Conservation (phyloP, 2,888 invertebrate genomes). For the Antheraea yamamai region DNA sequence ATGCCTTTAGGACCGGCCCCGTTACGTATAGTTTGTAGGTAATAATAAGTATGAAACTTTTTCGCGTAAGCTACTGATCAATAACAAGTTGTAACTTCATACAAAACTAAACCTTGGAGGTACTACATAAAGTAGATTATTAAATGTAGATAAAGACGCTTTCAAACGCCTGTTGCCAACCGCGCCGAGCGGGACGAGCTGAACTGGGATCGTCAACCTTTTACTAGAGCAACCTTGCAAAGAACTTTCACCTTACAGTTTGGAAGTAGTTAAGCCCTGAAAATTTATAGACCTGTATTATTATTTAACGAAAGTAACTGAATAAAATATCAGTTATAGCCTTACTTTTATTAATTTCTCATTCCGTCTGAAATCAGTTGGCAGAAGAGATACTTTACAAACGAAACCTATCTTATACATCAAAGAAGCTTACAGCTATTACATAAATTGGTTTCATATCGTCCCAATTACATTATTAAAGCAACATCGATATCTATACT, state of each 20-base stretch:
- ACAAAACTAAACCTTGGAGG: conserved; percentile 28
- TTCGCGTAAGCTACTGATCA: conserved; percentile 76
- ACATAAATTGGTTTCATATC: not conserved
- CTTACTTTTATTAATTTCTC: not conserved
- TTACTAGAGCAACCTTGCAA: conserved; percentile 64
- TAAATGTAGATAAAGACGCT: conserved; percentile 41
- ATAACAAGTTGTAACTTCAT: conserved; percentile 49
- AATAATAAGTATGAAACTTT: conserved; percentile 69
- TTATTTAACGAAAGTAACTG: not conserved
- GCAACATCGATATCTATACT: not conserved
- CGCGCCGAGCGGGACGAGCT: conserved; percentile 57
- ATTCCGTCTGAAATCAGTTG: not conserved
- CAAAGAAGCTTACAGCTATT: not conserved
- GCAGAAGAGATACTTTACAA: not conserved
- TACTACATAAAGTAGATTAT: conserved; percentile 33
- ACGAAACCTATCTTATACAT: not conserved
- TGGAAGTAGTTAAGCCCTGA: conserved; percentile 6
- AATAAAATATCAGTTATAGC: not conserved
- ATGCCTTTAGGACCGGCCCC: conserved; percentile 2
- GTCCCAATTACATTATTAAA: not conserved
- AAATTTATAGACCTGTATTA: not conserved
- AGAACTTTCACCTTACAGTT: conserved; percentile 62
- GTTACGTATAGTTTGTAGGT: conserved; percentile 22
- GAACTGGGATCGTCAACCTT: conserved; percentile 70
- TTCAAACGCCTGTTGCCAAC: conserved; percentile 77